Conservation (phyloP, 1,140 invertebrate species). For the Neodiprion lecontei region DNA sequence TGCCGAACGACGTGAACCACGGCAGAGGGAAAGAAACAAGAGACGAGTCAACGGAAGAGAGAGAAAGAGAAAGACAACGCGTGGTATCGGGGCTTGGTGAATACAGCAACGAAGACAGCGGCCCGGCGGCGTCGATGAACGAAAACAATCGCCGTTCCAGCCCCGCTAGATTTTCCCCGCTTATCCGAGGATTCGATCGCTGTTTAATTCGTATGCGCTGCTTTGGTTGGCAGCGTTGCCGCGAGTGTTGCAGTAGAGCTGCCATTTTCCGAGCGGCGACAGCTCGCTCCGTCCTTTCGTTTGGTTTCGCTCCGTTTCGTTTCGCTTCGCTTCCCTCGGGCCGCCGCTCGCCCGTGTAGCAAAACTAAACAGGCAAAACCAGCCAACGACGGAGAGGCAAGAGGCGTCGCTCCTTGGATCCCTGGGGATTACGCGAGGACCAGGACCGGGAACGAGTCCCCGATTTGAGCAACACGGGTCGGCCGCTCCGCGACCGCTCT, state of each 20-base stretch:
- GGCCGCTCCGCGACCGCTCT: conserved; percentile 29
- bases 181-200: no score
- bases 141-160: no score
- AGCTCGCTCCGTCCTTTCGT: conserved; percentile 15
- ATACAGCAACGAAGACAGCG: no score
- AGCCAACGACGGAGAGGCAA: no score
- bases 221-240: conserved; percentile 9
- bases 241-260: conserved; percentile 20
- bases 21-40: no score
- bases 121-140: no score
- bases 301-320: background rate
- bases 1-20: no score
- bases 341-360: background rate
- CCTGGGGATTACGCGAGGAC: background rate
- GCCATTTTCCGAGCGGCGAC: conserved; percentile 31
- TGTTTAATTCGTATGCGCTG: no score
- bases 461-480: conserved; percentile 1
- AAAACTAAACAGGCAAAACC: background rate
- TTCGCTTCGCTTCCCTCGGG: conserved; percentile 10
- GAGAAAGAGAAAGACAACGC: conserved; percentile 10
- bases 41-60: no score
- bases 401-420: no score
- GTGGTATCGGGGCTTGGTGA: conserved; percentile 10
- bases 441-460: background rate
- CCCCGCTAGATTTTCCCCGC: no score